Evolutionary conservation across 2,797 vertebrate species (phyloP).

Genomic region (Jordanella pulchra): DNA sequence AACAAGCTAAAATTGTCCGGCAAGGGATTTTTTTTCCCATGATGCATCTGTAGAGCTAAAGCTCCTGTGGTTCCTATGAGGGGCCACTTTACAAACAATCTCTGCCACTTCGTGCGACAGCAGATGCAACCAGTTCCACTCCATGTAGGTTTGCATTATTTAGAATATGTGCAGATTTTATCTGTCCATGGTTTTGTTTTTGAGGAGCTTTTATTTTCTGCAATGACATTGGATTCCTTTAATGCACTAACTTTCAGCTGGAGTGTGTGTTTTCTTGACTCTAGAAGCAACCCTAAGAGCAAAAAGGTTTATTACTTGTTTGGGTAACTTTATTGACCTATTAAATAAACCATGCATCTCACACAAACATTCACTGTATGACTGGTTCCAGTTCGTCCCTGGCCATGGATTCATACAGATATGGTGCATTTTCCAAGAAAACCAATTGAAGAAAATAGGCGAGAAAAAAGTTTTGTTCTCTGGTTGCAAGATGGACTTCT

Average conservation of each 20-base stretch:
- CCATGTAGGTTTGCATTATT: slow-evolving; percentile 73
- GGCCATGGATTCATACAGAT: background rate
- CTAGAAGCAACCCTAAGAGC: slow-evolving; percentile 6
- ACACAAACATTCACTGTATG: slow-evolving; percentile 13
- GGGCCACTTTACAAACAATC: slow-evolving; percentile 68
- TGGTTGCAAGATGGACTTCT: background rate
- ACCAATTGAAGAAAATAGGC: slow-evolving; percentile 2
- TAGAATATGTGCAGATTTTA: slow-evolving; percentile 69
- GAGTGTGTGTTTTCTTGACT: slow-evolving; percentile 12
- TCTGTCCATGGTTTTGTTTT: slow-evolving; percentile 58
- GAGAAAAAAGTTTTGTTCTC: slow-evolving; percentile 7
- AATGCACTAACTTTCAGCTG: slow-evolving; percentile 14
- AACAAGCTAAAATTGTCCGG: slow-evolving; percentile 70
- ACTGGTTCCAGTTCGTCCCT: background rate
- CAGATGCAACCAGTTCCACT: slow-evolving; percentile 66
- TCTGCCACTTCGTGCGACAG: slow-evolving; percentile 40
- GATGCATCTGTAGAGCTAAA: slow-evolving; percentile 61
- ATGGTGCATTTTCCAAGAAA: background rate
- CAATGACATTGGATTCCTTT: slow-evolving; percentile 48
- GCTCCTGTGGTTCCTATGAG: slow-evolving; percentile 73
- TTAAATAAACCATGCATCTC: slow-evolving; percentile 6
- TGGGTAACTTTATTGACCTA: slow-evolving; percentile 8
- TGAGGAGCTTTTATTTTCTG: slow-evolving; percentile 51
- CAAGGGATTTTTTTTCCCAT: no score
- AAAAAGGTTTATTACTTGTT: slow-evolving; percentile 13